These are phyloP conservation scores for Caenorhabditis sp. DNA, from an alignment of 2,888 invertebrate genomes.

Conservation along the genomic window DNA sequence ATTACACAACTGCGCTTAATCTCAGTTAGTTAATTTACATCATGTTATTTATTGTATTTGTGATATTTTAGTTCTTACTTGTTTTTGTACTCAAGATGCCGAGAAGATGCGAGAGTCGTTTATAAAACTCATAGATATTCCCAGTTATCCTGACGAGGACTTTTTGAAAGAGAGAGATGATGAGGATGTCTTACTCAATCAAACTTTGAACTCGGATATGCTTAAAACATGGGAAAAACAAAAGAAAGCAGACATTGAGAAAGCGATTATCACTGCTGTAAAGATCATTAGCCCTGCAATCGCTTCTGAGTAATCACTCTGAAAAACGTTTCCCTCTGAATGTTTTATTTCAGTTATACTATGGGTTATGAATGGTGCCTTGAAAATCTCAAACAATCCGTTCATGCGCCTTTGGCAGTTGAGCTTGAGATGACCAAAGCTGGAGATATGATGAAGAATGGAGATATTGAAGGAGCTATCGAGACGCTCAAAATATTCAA, in stretches of 20 bases:
- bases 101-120: slow-evolving; percentile 96
- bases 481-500: slow-evolving; percentile 74
- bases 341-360: slow-evolving; percentile 83
- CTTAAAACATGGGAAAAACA: slow-evolving; percentile 88
- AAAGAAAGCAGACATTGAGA: slow-evolving; percentile 89
- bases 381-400: slow-evolving; percentile 93
- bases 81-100: slow-evolving; percentile 85
- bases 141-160: slow-evolving; percentile 89
- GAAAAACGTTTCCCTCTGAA: no score
- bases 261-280: slow-evolving; percentile 91
- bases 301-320: slow-evolving; percentile 85
- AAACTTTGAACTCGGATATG: slow-evolving; percentile 90
- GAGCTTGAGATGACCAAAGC: slow-evolving; percentile 93
- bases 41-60: slow-evolving; percentile 82
- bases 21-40: slow-evolving; percentile 84
- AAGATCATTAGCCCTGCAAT: slow-evolving; percentile 93
- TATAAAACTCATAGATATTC: slow-evolving; percentile 92
- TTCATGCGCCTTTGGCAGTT: slow-evolving; percentile 90
- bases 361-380: slow-evolving; percentile 89
- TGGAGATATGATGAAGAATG: slow-evolving; percentile 68
- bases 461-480: slow-evolving; percentile 68
- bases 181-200: slow-evolving; percentile 75
- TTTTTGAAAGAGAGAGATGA: slow-evolving; percentile 80
- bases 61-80: slow-evolving; percentile 85
- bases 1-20: slow-evolving; percentile 91